These are phyloP conservation scores for Strigamia transsilvanica DNA, from an alignment of 2,888 invertebrate genomes.

Conservation along the genomic window DNA sequence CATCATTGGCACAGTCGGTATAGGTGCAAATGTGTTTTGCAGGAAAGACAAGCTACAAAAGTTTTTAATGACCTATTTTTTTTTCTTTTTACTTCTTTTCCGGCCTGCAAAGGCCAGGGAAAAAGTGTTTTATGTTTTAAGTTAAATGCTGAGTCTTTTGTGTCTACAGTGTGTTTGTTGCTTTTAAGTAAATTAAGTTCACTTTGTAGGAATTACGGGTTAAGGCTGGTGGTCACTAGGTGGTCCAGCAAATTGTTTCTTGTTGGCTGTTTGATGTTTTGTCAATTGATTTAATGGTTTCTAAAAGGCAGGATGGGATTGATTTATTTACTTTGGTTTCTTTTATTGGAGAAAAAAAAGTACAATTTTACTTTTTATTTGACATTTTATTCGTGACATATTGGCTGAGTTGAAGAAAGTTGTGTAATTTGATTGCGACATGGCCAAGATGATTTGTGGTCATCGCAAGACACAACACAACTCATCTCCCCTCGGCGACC, in stretches of 20 bases:
- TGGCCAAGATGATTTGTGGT: conserved; percentile 37
- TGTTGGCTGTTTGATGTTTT: background rate
- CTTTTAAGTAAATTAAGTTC: conserved; percentile 49
- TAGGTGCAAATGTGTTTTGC: conserved; percentile 46
- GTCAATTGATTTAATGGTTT: background rate
- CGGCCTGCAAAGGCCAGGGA: background rate
- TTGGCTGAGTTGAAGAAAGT: conserved; percentile 21
- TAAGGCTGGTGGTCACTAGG: conserved; percentile 14
- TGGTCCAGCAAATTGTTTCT: conserved; percentile 4
- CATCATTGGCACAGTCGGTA: conserved; percentile 34
- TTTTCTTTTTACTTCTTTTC: background rate
- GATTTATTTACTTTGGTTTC: background rate
- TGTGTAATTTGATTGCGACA: conserved; percentile 45
- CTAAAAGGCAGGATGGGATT: background rate
- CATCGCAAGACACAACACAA: conserved; percentile 31
- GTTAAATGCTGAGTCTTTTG: conserved; percentile 17
- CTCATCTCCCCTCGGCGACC: conserved; percentile 22
- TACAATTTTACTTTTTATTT: background rate
- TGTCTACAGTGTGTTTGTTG: background rate
- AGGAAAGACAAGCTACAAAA: conserved; percentile 40
- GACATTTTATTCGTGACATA: conserved; percentile 16
- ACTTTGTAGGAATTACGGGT: background rate
- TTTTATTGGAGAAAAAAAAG: background rate
- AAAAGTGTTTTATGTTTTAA: conserved; percentile 24
- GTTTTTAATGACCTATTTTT: conserved; percentile 29